Percentiles rank a stretch among this genome's conserved stretches.
These are phyloP conservation scores for Channallabes apus DNA, from an alignment of 2,797 vertebrate species.

Conservation along the genomic window DNA sequence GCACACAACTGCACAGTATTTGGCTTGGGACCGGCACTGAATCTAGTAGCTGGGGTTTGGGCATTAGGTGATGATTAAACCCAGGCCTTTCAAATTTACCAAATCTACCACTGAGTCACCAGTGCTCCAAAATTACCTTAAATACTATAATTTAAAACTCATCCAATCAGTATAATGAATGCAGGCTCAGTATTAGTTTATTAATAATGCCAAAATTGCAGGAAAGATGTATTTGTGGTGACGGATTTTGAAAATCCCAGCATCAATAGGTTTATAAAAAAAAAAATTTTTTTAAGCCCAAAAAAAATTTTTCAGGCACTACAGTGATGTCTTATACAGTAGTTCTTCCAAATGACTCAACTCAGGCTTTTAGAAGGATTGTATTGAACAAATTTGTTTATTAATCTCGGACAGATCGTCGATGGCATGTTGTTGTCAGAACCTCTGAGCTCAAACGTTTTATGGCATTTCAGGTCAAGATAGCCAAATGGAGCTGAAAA, in stretches of 20 bases:
- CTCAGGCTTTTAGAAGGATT: not conserved
- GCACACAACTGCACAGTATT: too few species aligned
- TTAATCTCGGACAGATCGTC: constrained; percentile 10
- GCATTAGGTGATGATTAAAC: too few species aligned
- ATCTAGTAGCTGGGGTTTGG: too few species aligned
- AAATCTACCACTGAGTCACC: too few species aligned
- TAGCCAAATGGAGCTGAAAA: not conserved
- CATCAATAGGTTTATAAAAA: not conserved
- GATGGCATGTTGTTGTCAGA: constrained; percentile 21
- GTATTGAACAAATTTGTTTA: constrained; percentile 13
- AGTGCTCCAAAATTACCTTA: too few species aligned
- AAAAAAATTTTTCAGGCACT: not conserved
- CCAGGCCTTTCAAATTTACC: too few species aligned
- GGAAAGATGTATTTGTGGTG: not conserved
- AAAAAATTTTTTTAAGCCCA: not conserved
- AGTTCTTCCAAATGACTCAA: not conserved
- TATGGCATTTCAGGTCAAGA: constrained; percentile 35
- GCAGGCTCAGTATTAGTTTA: not conserved
- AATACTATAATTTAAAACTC: not conserved
- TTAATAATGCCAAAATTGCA: not conserved
- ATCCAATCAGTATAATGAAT: not conserved
- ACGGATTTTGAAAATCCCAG: not conserved
- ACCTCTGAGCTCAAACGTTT: constrained; percentile 34
- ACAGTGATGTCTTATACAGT: not conserved
- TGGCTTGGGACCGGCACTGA: too few species aligned